Percentiles rank a stretch among this genome's conserved stretches.
phyloP scores from a whole-genome alignment of 64 coral and sea anemone species.

The Porites australiensis region DNA sequence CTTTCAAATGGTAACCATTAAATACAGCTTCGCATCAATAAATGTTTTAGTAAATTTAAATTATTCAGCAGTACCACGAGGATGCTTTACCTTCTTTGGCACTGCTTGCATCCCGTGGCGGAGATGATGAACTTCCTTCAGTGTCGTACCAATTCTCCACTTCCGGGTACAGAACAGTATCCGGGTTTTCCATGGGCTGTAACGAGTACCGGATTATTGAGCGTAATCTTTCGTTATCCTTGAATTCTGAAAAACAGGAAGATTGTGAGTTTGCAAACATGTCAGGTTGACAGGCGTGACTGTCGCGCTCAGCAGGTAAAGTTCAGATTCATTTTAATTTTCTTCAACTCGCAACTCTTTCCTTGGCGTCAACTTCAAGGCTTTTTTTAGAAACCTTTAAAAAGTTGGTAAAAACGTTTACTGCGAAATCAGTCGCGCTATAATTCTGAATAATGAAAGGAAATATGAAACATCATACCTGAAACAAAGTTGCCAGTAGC shows the following conservation, averaged over 20 bases:
- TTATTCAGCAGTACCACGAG: conserved; percentile 16
- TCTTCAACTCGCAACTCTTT: too few species aligned
- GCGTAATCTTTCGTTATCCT: conserved; percentile 81
- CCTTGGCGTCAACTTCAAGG: too few species aligned
- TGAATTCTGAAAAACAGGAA: conserved; percentile 64
- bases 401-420: too few species aligned
- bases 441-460: not conserved
- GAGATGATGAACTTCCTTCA: not conserved
- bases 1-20: too few species aligned
- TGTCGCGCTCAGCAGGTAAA: too few species aligned
- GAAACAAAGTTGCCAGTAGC: conserved; percentile 79
- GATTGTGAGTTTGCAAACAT: not conserved
- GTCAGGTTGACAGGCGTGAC: too few species aligned
- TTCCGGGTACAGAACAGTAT: conserved; percentile 58
- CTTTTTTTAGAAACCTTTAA: too few species aligned
- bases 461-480: conserved; percentile 39
- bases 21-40: too few species aligned
- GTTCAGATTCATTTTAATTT: too few species aligned
- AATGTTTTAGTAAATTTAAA: too few species aligned
- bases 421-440: too few species aligned
- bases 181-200: conserved; percentile 88
- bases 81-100: conserved; percentile 28
- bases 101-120: not conserved
- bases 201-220: conserved; percentile 87
- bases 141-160: conserved; percentile 38